Evolutionary conservation across 2,888 invertebrate species (phyloP), one percentile per base, ranked within the genome.

Genomic region (Athalia circularis): DNA sequence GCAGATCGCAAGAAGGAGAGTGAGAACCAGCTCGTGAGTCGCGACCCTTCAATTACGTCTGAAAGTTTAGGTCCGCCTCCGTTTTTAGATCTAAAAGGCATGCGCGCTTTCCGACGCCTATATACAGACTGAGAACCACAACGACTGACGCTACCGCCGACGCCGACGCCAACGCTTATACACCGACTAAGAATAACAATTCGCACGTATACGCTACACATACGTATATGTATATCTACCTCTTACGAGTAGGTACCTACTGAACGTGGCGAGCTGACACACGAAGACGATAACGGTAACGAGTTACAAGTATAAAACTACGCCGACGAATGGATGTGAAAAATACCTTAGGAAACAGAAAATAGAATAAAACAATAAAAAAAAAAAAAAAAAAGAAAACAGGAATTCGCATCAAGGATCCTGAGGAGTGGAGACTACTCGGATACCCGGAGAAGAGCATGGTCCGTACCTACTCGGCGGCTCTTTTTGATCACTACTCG

Each of bases 1-100:
- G 75, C 64, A 29, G 62, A 29, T 47, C 75, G 75, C 61, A 50
- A 48, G 75, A 72, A 29, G 29, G 29, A 29, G 29, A 29, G 29
- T 29, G 29, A 29, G 29, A 29, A 29, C 29, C 29, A 29, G 29
- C 29, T 29, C 29, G 72, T 45, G n/a, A 29, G 57, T 75, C 62
- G 75, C 75, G 75, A 75, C 75, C 75, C 75, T 75, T 75, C 75
- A 75, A 75, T 75, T 75, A 75, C 75, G 62, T 61, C 75, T 64
- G 75, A 75, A 75, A 75, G 75, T 75, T 75, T 64, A 75, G 61
- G 62, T 64, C 75, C 75, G 75, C 75, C 75, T 75, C 75, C 75
- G 75, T 75, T 75, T 75, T 61, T 75, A 75, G 75, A 75, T 75
- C 75, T 43, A 75, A 75, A 75, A 75, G 75, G 75, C 75, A 75